Percentiles rank a stretch among this genome's conserved stretches.
Evolutionary conservation across 2,888 invertebrate genomes (phyloP).

Genomic region (Hypolimnas misippus): DNA sequence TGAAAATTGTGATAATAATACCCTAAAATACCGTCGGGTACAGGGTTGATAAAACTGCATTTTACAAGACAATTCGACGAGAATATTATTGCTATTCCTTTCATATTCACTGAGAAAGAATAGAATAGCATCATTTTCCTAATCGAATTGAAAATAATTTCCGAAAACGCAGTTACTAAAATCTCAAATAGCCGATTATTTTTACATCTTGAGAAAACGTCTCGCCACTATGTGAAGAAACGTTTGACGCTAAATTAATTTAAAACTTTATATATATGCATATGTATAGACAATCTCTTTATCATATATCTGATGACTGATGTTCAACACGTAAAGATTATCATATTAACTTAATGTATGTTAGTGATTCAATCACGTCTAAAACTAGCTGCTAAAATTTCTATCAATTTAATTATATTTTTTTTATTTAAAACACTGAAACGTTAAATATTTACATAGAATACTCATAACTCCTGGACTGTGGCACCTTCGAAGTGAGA

Average conservation of each 20-base stretch:
- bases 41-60: neutral
- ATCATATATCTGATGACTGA: constrained; percentile 31
- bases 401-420: constrained; percentile 33
- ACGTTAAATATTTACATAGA: constrained; percentile 34
- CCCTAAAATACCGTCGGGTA: neutral
- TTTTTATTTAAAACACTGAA: constrained; percentile 25
- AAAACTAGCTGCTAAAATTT: constrained; percentile 41
- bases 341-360: constrained; percentile 34
- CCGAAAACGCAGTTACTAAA: neutral
- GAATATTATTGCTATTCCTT: neutral
- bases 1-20: constrained; percentile 63
- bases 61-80: neutral
- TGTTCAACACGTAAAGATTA: constrained; percentile 1
- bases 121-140: neutral
- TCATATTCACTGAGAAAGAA: neutral
- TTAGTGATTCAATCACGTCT: constrained; percentile 40
- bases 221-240: constrained; percentile 35
- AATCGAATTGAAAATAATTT: neutral
- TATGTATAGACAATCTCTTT: constrained; percentile 36
- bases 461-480: constrained; percentile 20
- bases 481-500: constrained; percentile 26
- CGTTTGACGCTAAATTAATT: constrained; percentile 28
- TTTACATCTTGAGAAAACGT: neutral
- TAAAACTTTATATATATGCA: constrained; percentile 20
- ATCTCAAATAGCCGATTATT: neutral